Evolutionary conservation across 1,140 invertebrate genomes (phyloP), one percentile per base, ranked within the genome.

Genomic region (Conus ventricosus): DNA sequence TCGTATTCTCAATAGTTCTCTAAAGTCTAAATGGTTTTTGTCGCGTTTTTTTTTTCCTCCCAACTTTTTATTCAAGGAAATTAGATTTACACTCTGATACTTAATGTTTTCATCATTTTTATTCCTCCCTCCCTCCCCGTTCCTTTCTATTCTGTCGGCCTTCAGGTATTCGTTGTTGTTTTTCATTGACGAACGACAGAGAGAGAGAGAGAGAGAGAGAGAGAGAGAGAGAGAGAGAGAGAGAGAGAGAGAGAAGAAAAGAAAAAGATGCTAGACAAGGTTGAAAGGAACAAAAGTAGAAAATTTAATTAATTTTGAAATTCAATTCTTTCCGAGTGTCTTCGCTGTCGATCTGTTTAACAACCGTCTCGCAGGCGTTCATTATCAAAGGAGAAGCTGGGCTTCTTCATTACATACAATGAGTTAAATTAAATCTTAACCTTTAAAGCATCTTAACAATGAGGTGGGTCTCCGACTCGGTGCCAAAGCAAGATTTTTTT

Each of bases 291-390:
- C 20, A 20, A 71, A 71, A n/a, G 67, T 23, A 71, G 67, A 71
- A 71, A 71, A 71, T 71, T 71, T 71, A 71, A 71, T 71, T 78
- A 27, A 78, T 78, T 78, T 11, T 51, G 39, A 78, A 78, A 78
- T 78, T 17, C 76, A 78, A 78, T 39, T 78, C 76, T 51, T 39
- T 78, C 76, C 39, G 25, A 39, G 25, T 10, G 25, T 39, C 7
- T 7, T 6, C 39, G 39, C 8, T 27, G 76, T 78, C 39, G 76
- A 4, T 51, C 7, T 27, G 17, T 78, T 78, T 78, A 78, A 78
- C n/a, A 78, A 25, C 25, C 76, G 39, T 23, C 25, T 78, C 8
- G 10, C 76, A 78, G 27, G 76, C 39, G 11, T 27, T 11, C 76
- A 78, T 78, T 51, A 78, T 78, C 76, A 5, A 71, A 7, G 76